These are phyloP conservation scores for Sitta carolinensis DNA, from an alignment of 2,797 vertebrate genomes.

Conservation along the genomic window DNA sequence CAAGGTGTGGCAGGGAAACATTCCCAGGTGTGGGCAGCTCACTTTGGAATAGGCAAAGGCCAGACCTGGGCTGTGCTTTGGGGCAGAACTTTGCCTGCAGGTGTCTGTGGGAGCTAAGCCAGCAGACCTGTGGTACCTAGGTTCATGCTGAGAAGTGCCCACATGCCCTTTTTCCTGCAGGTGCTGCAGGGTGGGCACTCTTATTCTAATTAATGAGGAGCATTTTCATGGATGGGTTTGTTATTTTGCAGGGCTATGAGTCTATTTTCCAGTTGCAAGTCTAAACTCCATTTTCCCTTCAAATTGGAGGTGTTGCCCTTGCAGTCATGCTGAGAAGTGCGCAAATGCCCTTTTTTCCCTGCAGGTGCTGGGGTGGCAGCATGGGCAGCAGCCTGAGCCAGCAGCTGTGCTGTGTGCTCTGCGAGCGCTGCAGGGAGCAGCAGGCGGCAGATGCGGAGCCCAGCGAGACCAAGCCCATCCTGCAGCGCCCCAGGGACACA, in stretches of 20 bases:
- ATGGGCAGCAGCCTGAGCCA: not conserved
- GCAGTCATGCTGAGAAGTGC: no score
- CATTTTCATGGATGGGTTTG: no score
- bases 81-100: not conserved
- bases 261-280: no score
- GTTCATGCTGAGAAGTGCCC: fast-evolving
- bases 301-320: no score
- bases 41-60: not conserved
- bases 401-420: not conserved
- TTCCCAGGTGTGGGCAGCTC: not conserved
- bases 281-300: no score
- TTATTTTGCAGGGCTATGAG: no score
- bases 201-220: no score
- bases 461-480: not conserved
- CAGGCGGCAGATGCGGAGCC: not conserved
- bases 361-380: not conserved
- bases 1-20: not conserved
- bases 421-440: not conserved
- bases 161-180: not conserved
- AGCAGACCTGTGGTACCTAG: not conserved
- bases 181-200: not conserved
- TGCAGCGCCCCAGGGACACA: fast-evolving
- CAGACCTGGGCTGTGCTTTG: not conserved
- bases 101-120: not conserved
- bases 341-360: no score